Conservation (phyloP, 2,113 vertebrate species). For the Protobothrops flavoviridis region DNA sequence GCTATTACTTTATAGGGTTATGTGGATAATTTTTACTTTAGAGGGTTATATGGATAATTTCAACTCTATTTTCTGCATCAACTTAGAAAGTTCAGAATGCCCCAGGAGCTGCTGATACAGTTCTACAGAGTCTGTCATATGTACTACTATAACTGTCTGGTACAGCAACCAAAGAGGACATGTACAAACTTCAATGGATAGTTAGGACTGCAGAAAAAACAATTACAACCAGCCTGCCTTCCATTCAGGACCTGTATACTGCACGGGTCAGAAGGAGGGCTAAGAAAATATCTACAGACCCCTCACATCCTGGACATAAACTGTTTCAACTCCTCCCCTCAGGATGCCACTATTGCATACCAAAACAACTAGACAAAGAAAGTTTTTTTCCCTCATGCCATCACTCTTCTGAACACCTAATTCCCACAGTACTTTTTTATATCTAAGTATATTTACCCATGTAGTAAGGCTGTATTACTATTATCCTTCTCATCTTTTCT, state of each 20-base stretch:
- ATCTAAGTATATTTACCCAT: neutral
- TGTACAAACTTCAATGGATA: neutral
- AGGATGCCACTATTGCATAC: neutral
- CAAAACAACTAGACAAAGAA: neutral
- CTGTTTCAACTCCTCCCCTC: neutral
- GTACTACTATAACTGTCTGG: neutral
- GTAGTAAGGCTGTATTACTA: neutral
- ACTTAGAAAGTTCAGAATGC: neutral
- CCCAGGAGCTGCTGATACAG: neutral
- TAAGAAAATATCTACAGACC: neutral
- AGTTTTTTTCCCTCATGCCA: neutral
- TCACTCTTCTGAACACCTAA: neutral
- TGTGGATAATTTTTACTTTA: neutral
- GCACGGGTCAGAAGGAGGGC: neutral
- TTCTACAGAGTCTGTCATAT: neutral
- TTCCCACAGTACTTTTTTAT: neutral
- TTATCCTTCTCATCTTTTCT: neutral
- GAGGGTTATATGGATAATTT: neutral
- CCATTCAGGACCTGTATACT: neutral
- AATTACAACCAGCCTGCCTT: neutral
- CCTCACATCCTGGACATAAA: neutral
- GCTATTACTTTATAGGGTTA: neutral
- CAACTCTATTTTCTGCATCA: neutral
- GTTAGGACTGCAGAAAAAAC: neutral
- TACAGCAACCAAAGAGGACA: neutral